Conservation (phyloP, 92 coral and sea anemone species). For the Actinostola sp. region DNA sequence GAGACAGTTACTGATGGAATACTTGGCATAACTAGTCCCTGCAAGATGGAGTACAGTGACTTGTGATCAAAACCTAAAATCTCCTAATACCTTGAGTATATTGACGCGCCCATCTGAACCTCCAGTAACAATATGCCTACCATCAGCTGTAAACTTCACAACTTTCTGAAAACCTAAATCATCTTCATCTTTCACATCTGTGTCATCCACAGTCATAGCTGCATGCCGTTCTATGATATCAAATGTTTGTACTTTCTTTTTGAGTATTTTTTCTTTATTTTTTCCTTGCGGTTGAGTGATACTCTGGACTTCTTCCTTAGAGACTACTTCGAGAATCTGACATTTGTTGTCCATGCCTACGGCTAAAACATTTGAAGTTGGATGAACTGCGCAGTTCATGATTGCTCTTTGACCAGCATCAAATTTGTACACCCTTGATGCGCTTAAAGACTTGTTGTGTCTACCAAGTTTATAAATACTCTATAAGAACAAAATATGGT, state of each 20-base stretch:
- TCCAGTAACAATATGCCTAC: conserved; percentile 87
- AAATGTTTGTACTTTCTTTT: conserved; percentile 67
- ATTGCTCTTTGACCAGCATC: conserved; percentile 93
- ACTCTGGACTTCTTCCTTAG: conserved; percentile 76
- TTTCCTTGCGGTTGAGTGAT: conserved; percentile 57
- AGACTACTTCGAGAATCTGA: conserved; percentile 74
- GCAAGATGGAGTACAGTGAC: no score
- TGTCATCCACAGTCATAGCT: conserved; percentile 61
- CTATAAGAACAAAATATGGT: conserved; percentile 34
- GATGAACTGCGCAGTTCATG: conserved; percentile 96
- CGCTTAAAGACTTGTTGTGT: conserved; percentile 68
- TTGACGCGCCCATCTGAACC: conserved; percentile 95
- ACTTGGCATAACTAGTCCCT: no score
- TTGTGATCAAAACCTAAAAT: no score
- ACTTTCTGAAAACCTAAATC: conserved; percentile 95
- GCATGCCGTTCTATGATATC: conserved; percentile 47
- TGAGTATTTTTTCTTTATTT: conserved; percentile 60
- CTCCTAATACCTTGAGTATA: conserved; percentile 85
- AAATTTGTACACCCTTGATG: conserved; percentile 83
- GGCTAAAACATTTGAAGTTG: conserved; percentile 70
- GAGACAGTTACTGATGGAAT: no score
- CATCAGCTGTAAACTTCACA: conserved; percentile 87
- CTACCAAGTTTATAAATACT: conserved; percentile 79
- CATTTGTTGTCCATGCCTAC: conserved; percentile 98
- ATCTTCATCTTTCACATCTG: conserved; percentile 68